A percentile compares a stretch with the other conserved stretches of the same genome.
Evolutionary conservation across 1,140 invertebrate species (phyloP).

Genomic region (Oryctes rhinoceros): DNA sequence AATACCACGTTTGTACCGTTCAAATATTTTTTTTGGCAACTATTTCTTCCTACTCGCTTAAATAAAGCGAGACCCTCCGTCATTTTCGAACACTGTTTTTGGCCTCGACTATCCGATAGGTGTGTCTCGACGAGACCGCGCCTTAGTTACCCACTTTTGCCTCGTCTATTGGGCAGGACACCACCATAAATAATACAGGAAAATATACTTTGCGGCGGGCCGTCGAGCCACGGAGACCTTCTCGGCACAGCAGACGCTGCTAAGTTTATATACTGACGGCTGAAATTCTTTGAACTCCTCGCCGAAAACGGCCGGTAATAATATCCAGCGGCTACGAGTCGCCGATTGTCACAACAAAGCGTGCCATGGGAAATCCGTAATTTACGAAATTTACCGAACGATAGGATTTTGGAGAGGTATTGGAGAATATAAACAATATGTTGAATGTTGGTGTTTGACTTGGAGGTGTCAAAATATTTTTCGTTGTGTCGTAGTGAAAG

Average conservation of each 20-base stretch:
- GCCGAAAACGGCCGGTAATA: not conserved
- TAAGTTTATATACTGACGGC: not conserved
- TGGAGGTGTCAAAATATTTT: too few species aligned
- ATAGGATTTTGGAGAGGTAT: too few species aligned
- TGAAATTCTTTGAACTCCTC: not conserved
- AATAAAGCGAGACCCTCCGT: too few species aligned
- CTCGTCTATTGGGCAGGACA: not conserved
- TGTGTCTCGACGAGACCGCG: not conserved
- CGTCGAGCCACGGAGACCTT: not conserved
- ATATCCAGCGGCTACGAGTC: not conserved
- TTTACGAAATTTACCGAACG: too few species aligned
- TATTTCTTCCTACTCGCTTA: too few species aligned
- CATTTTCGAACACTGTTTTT: not conserved
- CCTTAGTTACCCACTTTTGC: not conserved
- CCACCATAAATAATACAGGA: not conserved
- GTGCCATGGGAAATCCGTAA: not conserved
- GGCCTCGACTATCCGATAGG: not conserved
- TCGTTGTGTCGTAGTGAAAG: too few species aligned
- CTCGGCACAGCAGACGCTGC: not conserved
- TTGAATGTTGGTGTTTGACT: too few species aligned
- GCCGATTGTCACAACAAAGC: slow-evolving; percentile 7
- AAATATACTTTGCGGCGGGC: not conserved
- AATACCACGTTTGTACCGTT: too few species aligned
- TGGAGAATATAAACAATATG: too few species aligned
- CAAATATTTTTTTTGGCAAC: too few species aligned